These are phyloP conservation scores for Psilopogon haemacephalus DNA, from an alignment of 2,113 vertebrate species.

Conservation along the genomic window DNA sequence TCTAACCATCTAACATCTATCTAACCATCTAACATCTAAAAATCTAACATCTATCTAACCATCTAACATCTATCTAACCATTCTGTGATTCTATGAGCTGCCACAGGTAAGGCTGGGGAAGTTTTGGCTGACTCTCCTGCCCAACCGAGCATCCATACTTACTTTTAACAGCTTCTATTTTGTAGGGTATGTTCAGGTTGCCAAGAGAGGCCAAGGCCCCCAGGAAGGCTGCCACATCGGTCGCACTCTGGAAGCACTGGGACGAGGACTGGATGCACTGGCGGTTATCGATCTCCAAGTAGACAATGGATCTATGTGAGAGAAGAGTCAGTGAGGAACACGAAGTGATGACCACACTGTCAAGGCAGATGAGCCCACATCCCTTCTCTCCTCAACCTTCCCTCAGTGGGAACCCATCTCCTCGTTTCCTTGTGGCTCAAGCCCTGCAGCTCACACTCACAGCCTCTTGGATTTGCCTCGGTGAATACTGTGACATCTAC, in stretches of 20 bases:
- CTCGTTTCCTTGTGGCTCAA: not conserved
- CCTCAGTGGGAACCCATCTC: not conserved
- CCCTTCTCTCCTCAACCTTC: not conserved
- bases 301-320: conserved; percentile 85
- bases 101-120: not conserved
- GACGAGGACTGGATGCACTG: conserved; percentile 90
- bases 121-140: not conserved
- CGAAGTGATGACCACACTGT: rapidly evolving
- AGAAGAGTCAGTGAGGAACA: not conserved
- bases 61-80: too few relatives aligned
- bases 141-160: conserved; percentile 55
- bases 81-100: too few relatives aligned
- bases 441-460: not conserved
- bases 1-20: too few relatives aligned
- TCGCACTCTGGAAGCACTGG: conserved; percentile 93
- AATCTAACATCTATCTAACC: too few relatives aligned
- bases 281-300: conserved; percentile 96
- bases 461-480: not conserved
- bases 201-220: conserved; percentile 91
- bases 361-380: not conserved
- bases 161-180: conserved; percentile 94
- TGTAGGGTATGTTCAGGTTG: conserved; percentile 90
- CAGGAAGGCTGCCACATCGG: conserved; percentile 91
- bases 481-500: not conserved
- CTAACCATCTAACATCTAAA: too few relatives aligned